Percentiles rank a stretch among this genome's conserved stretches.
Conservation (phyloP, 1,140 invertebrate genomes). For the Pogonomyrmex barbatus region DNA sequence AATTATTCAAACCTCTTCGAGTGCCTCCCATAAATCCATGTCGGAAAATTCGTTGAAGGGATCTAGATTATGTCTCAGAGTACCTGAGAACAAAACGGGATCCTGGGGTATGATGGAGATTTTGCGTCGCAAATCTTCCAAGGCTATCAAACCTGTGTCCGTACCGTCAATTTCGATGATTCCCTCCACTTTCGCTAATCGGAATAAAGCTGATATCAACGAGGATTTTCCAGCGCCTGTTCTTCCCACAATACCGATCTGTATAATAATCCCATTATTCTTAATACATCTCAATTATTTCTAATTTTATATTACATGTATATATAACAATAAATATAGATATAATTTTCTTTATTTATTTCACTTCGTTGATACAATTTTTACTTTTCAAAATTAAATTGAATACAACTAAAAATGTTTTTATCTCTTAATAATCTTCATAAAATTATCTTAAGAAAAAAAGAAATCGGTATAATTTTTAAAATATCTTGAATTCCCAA, state of each 20-base stretch:
- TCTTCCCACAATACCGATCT: slow-evolving; percentile 94
- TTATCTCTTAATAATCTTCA: not conserved
- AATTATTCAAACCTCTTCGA: slow-evolving; percentile 86
- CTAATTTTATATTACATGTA: not conserved
- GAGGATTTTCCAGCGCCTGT: slow-evolving; percentile 97
- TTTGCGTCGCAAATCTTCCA: slow-evolving; percentile 88
- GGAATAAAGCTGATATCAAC: slow-evolving; percentile 93
- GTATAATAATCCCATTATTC: not conserved
- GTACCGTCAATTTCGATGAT: slow-evolving; percentile 89
- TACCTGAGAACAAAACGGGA: slow-evolving; percentile 89
- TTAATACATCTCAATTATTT: slow-evolving; percentile 12
- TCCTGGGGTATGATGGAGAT: slow-evolving; percentile 91
- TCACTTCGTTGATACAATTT: not conserved
- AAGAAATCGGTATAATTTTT: not conserved
- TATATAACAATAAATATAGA: not conserved
- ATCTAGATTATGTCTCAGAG: slow-evolving; percentile 88
- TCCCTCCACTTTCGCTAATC: slow-evolving; percentile 88
- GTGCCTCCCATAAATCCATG: slow-evolving; percentile 89
- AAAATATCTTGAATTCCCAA: not conserved
- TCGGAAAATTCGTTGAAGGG: slow-evolving; percentile 88
- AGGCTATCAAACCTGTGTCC: slow-evolving; percentile 87
- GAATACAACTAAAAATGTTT: not conserved
- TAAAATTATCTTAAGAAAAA: not conserved
- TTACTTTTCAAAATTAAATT: not conserved
- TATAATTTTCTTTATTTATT: not conserved